Percentiles rank a stretch among this genome's conserved stretches.
Evolutionary conservation across 2,113 vertebrate species (phyloP).

Genomic region (Origma solitaria): DNA sequence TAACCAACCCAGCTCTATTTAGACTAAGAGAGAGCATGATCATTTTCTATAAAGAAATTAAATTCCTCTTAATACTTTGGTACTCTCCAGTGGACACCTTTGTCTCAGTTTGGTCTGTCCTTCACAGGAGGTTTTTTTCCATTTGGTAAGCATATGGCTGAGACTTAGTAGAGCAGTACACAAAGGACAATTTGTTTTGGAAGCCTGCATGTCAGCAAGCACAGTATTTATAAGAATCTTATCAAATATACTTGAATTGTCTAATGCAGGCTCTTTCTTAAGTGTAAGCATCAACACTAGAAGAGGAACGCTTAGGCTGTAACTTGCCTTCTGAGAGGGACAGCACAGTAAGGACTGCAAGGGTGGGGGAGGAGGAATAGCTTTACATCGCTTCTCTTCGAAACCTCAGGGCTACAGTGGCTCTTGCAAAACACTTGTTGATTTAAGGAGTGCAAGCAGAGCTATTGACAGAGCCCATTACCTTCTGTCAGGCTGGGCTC

Average conservation of each 20-base stretch:
- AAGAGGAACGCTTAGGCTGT: neutral
- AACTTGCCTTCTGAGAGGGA: neutral
- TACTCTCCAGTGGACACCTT: neutral
- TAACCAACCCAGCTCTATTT: neutral
- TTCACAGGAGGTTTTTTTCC: neutral
- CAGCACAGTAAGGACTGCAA: neutral
- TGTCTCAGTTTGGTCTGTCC: neutral
- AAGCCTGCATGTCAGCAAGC: neutral
- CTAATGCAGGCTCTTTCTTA: neutral
- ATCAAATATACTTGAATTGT: neutral
- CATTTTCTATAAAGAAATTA: neutral
- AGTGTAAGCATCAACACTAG: neutral
- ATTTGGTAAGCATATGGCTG: neutral
- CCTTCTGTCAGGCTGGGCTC: neutral
- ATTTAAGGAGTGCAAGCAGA: neutral
- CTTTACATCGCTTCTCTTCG: neutral
- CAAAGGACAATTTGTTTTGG: neutral
- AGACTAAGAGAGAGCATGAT: neutral
- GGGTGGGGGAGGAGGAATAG: neutral
- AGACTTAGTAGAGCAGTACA: neutral
- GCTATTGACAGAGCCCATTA: neutral
- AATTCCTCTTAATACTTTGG: neutral
- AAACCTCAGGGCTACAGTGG: neutral
- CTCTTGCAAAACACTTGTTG: conserved; percentile 23
- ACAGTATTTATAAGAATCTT: neutral